phyloP scores from a whole-genome alignment of 2,888 invertebrate species.

The Pristionchus japonicus region DNA sequence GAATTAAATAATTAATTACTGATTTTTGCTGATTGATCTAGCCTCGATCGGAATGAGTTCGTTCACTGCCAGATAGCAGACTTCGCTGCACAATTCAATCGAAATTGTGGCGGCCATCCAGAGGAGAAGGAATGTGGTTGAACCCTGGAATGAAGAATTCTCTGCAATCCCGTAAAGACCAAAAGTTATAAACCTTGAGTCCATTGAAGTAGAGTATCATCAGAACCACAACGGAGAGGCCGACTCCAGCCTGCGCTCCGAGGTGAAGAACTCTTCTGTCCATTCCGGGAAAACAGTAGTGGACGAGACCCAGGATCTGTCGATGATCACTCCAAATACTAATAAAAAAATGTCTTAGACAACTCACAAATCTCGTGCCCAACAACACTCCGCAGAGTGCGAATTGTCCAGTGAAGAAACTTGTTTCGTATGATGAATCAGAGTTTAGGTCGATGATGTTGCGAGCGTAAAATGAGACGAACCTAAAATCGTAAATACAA shows the following conservation, averaged over 20 bases:
- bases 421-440: background rate
- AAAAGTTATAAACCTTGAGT: background rate
- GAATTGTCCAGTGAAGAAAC: conserved; percentile 64
- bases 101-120: background rate
- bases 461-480: background rate
- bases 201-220: background rate
- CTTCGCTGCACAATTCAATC: conserved; percentile 31
- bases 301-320: conserved; percentile 56
- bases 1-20: background rate
- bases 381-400: conserved; percentile 54
- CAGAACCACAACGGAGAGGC: background rate
- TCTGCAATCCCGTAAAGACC: no score
- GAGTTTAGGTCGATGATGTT: conserved; percentile 36
- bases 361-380: background rate
- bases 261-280: conserved; percentile 57
- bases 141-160: conserved; percentile 54
- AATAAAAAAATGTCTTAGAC: background rate
- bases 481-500: background rate
- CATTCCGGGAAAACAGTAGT: conserved; percentile 61
- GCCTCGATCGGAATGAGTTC: conserved; percentile 41
- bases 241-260: conserved; percentile 49
- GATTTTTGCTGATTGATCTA: background rate
- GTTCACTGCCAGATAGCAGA: background rate
- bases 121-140: background rate
- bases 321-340: background rate